Evolutionary conservation across 2,797 vertebrate species (phyloP).

Genomic region (Phataginus tricuspis): DNA sequence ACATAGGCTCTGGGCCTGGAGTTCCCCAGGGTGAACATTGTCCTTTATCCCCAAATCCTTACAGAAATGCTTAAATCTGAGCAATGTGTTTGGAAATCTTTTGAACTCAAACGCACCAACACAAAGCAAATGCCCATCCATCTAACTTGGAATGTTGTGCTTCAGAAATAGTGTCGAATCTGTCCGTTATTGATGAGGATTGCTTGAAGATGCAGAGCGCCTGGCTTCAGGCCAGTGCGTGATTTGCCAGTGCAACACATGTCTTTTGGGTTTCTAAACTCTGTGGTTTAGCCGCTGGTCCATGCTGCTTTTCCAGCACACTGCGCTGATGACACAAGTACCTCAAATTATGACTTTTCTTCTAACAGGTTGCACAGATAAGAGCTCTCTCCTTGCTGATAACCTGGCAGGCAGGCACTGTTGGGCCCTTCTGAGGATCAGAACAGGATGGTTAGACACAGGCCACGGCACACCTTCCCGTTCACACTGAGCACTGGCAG

Average conservation of each 20-base stretch:
- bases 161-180: constrained; percentile 57
- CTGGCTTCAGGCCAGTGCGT: constrained; percentile 67
- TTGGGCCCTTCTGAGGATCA: not conserved
- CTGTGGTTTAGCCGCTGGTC: constrained; percentile 33
- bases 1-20: not conserved
- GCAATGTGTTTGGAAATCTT: not conserved
- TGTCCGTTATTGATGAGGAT: constrained; percentile 78
- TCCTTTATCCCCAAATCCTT: not conserved
- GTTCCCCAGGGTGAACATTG: not conserved
- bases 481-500: not conserved
- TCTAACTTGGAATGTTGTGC: constrained; percentile 66
- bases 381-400: not conserved
- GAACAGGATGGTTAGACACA: not conserved
- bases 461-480: not conserved
- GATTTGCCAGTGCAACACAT: constrained; percentile 53
- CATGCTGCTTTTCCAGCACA: not conserved
- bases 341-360: constrained; percentile 40
- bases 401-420: not conserved
- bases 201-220: constrained; percentile 65
- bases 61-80: constrained; percentile 28
- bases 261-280: constrained; percentile 54
- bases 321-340: not conserved
- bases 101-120: not conserved
- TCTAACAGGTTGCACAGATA: not conserved
- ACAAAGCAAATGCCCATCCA: constrained; percentile 53